Evolutionary conservation across 2,113 vertebrate species (phyloP).

Genomic region (Neoarius graeffei): DNA sequence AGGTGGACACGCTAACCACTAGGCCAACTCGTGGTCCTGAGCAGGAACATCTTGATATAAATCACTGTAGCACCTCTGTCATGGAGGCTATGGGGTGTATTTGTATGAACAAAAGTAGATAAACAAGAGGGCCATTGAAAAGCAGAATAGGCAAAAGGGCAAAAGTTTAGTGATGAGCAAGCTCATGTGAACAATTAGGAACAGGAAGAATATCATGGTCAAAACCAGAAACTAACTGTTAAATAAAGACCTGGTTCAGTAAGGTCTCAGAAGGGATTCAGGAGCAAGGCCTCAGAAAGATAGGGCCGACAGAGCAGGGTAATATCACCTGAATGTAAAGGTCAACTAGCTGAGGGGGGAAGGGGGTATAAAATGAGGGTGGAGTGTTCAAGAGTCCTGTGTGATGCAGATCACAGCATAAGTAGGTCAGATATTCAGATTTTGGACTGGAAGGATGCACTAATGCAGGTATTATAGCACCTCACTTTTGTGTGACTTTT

Average conservation of each 20-base stretch:
- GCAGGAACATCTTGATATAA: background rate
- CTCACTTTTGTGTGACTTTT: background rate
- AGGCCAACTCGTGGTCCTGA: background rate
- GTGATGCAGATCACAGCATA: too few species aligned
- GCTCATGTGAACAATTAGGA: background rate
- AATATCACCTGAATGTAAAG: background rate
- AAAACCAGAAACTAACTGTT: background rate
- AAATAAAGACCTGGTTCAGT: background rate
- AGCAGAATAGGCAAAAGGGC: background rate
- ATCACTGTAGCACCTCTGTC: background rate
- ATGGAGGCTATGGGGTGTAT: background rate
- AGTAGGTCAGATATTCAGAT: too few species aligned
- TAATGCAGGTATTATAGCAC: background rate
- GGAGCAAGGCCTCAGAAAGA: background rate
- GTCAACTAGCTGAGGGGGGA: background rate
- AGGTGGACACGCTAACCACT: too few species aligned
- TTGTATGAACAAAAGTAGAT: background rate
- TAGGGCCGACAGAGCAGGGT: background rate
- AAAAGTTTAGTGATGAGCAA: background rate
- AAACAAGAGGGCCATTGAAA: background rate
- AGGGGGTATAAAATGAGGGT: background rate
- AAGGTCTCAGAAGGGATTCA: background rate
- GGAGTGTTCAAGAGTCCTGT: background rate
- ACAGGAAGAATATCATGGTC: background rate
- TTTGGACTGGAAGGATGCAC: background rate